Base-by-base conservation (phyloP, 1,140 invertebrate species). In the Trichogramma pretiosum region DNA sequence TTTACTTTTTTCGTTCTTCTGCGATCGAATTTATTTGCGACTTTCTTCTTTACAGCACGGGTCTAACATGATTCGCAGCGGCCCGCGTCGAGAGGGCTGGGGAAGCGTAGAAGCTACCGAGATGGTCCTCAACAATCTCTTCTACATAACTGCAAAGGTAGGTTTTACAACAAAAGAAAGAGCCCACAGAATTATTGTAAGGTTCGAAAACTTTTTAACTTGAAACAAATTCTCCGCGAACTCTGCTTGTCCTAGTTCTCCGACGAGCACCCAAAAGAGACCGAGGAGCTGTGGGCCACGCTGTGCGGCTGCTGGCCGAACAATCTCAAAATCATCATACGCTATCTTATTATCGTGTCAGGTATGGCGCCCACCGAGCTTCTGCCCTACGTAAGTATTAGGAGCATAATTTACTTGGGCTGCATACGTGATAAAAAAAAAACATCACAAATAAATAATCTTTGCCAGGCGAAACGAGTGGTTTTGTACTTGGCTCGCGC, bases 81-180 rank as follows among this genome's bases (percentile, higher is more conserved):
- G 79, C 11, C 75, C 76, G 2, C 75, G 87, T 5, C 79, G 87
- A 42, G 92, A 95, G 71, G 94, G 93, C 0, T 96, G 94, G 81
- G 95, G 95, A 16, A 96, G 92, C 1, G 90, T 89, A 0, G 92
- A 98, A 74, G 95, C 95, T n/a, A 98, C 96, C 1, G 94, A 99
- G 75, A 97, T 99, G 91, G 90, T 99, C 16, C 77, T 99, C 17
- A 99, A 98, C 67, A 99, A 99, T 74, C 80, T 99, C 0, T 93
- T 99, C 66, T 98, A 98, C 64, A 89, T 98, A 55, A 99, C 94
- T 8, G 89, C 90, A 0, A 96, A 94, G 81, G 88, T 92, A 75
- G 63, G 46, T 55, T 37, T 48, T 52, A n/a, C n/a, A n/a, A n/a
- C n/a, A n/a, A n/a, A n/a, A n/a, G n/a, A n/a, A n/a, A 30, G 7